Evolutionary conservation across 2,888 invertebrate species (phyloP), one percentile per base, ranked within the genome.

Genomic region (Operophtera brumata): DNA sequence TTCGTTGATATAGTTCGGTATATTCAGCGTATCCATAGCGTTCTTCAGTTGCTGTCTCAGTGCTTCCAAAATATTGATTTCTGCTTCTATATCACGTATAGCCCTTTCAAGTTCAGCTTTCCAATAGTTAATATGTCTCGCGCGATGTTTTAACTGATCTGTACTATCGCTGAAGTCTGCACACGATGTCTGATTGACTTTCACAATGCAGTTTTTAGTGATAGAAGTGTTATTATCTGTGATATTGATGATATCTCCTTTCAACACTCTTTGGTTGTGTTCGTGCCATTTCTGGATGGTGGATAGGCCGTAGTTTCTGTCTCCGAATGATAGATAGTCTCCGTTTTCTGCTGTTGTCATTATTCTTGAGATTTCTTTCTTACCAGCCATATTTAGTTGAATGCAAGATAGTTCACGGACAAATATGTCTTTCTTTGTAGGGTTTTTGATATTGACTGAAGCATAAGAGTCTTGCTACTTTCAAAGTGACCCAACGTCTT

Each of bases 1-100:
- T 7, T 93, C 93, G 0, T 92, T 93, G 65, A 89, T 82, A 45
- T 78, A 79, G 50, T 84, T 77, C 0, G 83, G 87, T 54, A 77
- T 81, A 45, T 80, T 89, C 0, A 86, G 50, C 0, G 77, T 75
- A 11, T 83, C 82, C 68, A 82, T 84, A 6, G 89, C 87, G 42
- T 88, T 86, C 64, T 86, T 89, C 0, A 91, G 53, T 54, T 91
- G 91, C 60, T 91, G 87, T 26, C 86, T 77, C 32, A 78, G 74
- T 0, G 81, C 72, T 64, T 91, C 89, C 5, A 86, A 43, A 1
- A 82, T 39, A 3, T 67, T 75, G 1, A 87, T 84, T 75, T 89
- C 90, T 0, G 79, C 82, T 30, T 87, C 84, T 14, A 90, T 86
- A 42, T 89, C 90, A 62, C 77, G 62, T 37, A 88, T 85, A 25